phyloP scores from a whole-genome alignment of 2,888 invertebrate genomes.

The Chrysopilus asiliformis region DNA sequence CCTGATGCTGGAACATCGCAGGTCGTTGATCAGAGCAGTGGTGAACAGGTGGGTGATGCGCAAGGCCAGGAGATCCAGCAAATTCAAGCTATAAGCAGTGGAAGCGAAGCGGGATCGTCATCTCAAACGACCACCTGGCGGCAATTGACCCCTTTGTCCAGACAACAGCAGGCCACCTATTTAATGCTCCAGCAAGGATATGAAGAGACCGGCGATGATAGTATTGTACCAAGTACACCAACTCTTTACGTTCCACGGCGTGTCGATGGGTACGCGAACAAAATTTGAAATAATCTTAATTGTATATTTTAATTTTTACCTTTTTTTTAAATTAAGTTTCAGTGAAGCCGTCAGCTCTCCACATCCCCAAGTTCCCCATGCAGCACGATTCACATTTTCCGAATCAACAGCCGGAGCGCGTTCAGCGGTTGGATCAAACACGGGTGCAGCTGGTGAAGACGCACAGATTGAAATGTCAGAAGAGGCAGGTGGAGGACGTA shows the following conservation, averaged over 20 bases:
- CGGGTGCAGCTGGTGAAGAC: conserved; percentile 59
- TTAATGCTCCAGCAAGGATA: conserved; percentile 24
- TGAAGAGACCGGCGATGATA: conserved; percentile 40
- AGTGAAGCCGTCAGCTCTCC: conserved; percentile 89
- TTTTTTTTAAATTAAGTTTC: no score
- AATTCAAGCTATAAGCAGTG: conserved; percentile 66
- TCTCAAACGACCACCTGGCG: conserved; percentile 21
- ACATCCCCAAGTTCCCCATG: conserved; percentile 56
- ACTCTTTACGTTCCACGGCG: conserved; percentile 71
- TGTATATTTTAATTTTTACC: no score
- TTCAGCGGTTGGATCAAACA: conserved; percentile 28
- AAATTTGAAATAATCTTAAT: background rate
- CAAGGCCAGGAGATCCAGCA: conserved; percentile 39
- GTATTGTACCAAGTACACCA: conserved; percentile 83
- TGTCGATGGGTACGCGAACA: conserved; percentile 54
- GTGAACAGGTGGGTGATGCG: conserved; percentile 16
- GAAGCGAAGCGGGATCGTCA: conserved; percentile 41
- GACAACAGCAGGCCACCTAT: conserved; percentile 26
- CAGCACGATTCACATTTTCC: conserved; percentile 50
- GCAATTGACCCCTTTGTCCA: conserved; percentile 26
- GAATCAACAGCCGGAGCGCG: conserved; percentile 38
- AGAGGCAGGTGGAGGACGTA: conserved; percentile 39
- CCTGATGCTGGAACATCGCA: conserved; percentile 24
- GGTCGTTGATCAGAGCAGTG: conserved; percentile 23
- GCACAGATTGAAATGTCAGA: conserved; percentile 62